Conservation (phyloP, 2,113 vertebrate genomes). For the Gopherus evgoodei region DNA sequence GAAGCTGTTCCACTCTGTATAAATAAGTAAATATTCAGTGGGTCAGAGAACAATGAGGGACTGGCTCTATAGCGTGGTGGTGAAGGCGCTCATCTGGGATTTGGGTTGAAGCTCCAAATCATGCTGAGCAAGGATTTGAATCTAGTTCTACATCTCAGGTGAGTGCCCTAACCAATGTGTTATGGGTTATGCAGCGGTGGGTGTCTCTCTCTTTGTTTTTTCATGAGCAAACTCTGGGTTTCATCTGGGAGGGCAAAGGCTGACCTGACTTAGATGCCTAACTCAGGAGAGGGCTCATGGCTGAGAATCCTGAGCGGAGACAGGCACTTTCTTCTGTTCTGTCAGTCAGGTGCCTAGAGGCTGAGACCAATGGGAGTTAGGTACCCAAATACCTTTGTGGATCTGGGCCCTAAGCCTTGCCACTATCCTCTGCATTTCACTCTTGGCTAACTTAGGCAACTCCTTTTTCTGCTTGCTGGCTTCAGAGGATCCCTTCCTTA, state of each 20-base stretch:
- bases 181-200: background rate
- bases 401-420: background rate
- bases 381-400: background rate
- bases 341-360: background rate
- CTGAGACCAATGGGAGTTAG: background rate
- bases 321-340: background rate
- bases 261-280: background rate
- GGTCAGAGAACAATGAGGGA: background rate
- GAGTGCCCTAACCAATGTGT: background rate
- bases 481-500: background rate
- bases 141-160: no score
- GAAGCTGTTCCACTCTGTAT: background rate
- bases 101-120: background rate
- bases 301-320: background rate
- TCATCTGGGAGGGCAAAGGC: background rate
- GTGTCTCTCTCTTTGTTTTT: background rate
- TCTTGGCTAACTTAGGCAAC: background rate
- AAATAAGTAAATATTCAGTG: background rate
- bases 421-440: background rate
- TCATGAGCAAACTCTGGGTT: background rate
- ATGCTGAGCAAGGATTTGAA: no score
- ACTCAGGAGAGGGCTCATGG: background rate
- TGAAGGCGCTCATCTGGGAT: background rate
- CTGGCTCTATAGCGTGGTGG: background rate
- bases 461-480: background rate